Evolutionary conservation across 2,797 vertebrate species (phyloP), one percentile per base, ranked within the genome.

Genomic region (Strix occidentalis): DNA sequence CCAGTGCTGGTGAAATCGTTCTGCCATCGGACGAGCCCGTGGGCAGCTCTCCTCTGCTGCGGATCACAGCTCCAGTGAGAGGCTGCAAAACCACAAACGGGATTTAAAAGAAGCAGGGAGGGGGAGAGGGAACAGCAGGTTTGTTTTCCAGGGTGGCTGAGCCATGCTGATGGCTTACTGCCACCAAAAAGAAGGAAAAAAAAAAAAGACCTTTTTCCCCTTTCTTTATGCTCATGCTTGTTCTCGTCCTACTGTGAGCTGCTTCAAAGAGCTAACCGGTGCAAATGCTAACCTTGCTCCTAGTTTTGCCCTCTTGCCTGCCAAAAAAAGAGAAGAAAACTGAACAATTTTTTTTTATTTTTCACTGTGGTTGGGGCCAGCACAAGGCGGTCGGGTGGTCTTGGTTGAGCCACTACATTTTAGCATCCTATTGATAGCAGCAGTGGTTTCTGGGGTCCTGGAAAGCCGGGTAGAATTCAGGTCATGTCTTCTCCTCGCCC

Each of bases 121-220:
- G 26, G 37, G 61, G 57, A 77, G 56, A 93, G 39, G 75, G 83
- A 89, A 64, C 6, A 10, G 57, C 94, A 87, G 77, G 84, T 89
- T 95, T 96, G 89, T 96, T 87, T 96, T 92, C 46, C 93, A 95
- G 88, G 45, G 80, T 20, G 45, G 64, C 76, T 86, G 90, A 86
- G 61, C 74, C 63, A 3, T 29, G 54, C 77, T n/a, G 76, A 28
- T 96, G 92, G 94, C 95, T 89, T 53, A 21, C 63, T 90, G 96
- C 95, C 96, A 91, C 84, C 29, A 3, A 75, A 71, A 92, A 82
- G 28, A 5, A 58, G 37, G 37, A n/a, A 57, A 60, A 46, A 63
- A 75, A 61, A 71, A 66, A 66, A 64, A 53, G n/a, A 71, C 58
- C 66, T 79, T 87, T 87, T 92, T 65, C 89, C 81, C 87, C 56